Conservation (phyloP, 35 echinoderm and acorn worm genomes). For the Ophiothrix spiculata region DNA sequence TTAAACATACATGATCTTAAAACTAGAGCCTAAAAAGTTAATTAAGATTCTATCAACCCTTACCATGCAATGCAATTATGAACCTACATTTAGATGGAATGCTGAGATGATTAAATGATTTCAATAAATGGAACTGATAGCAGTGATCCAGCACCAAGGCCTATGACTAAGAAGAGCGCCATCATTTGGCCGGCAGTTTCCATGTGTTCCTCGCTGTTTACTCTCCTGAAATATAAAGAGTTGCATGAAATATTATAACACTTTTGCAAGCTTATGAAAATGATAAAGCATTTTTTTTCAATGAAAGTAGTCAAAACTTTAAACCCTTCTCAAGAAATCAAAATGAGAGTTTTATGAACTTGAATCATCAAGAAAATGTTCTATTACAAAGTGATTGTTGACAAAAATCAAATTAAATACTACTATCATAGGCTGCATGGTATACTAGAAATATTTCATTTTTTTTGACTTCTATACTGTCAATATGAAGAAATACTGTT, state of each 20-base stretch:
- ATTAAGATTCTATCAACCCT: too few relatives aligned
- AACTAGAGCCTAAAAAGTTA: too few relatives aligned
- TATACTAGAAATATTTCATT: too few relatives aligned
- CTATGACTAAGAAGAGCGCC: conserved; percentile 74
- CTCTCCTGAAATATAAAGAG: conserved; percentile 64
- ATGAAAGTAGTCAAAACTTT: too few relatives aligned
- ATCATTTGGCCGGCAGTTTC: conserved; percentile 91
- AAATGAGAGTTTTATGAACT: too few relatives aligned
- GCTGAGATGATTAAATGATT: not conserved
- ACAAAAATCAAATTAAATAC: too few relatives aligned
- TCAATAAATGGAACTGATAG: conserved; percentile 8
- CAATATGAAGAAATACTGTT: too few relatives aligned
- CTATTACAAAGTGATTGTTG: too few relatives aligned
- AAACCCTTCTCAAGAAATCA: too few relatives aligned
- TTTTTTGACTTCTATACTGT: too few relatives aligned
- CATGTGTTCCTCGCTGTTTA: conserved; percentile 41
- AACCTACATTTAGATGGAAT: not conserved
- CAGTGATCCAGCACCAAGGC: conserved; percentile 56
- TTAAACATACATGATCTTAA: not conserved
- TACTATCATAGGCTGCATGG: too few relatives aligned
- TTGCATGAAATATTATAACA: not conserved
- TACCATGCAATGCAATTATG: not conserved
- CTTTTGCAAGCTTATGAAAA: not conserved
- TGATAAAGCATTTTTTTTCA: not conserved
- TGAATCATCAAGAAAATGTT: too few relatives aligned